These are phyloP conservation scores for Lepidocyrtinus sp. DNA, from an alignment of 2,888 invertebrate genomes.

Conservation along the genomic window DNA sequence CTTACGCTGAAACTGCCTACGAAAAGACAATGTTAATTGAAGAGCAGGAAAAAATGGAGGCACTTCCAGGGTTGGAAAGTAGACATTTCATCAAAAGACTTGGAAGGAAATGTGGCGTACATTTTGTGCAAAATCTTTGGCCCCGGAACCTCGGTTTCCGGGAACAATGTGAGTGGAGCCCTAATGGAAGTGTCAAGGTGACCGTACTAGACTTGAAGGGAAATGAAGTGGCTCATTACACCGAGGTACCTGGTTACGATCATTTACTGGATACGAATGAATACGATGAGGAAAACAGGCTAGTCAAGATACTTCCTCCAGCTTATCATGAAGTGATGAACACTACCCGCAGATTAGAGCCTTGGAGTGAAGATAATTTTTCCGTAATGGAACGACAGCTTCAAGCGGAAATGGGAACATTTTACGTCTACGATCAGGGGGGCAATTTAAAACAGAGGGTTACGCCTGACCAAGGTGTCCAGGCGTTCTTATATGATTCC, in stretches of 20 bases:
- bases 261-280: slow-evolving; percentile 45
- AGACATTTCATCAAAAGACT: slow-evolving; percentile 20
- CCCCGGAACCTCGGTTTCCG: not conserved
- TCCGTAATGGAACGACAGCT: not conserved
- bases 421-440: not conserved
- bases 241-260: slow-evolving; percentile 22
- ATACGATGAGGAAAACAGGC: slow-evolving; percentile 45
- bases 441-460: not conserved
- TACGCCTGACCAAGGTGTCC: slow-evolving; percentile 23
- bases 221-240: slow-evolving; percentile 28
- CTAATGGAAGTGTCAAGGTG: slow-evolving; percentile 15
- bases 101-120: not conserved
- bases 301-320: slow-evolving; percentile 64
- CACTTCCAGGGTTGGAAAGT: slow-evolving; percentile 23
- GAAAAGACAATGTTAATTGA: not conserved
- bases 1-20: slow-evolving; percentile 24
- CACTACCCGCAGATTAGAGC: not conserved
- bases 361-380: not conserved
- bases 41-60: not conserved
- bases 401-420: not conserved
- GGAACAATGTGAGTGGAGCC: not conserved
- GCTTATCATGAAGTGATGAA: slow-evolving; percentile 59
- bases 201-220: not conserved
- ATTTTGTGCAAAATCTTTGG: slow-evolving; percentile 23
- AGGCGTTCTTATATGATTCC: slow-evolving; percentile 19